A percentile compares a stretch with the other conserved stretches of the same genome.
phyloP scores from a whole-genome alignment of 2,888 invertebrate species.

The Phymatocera aterrima region DNA sequence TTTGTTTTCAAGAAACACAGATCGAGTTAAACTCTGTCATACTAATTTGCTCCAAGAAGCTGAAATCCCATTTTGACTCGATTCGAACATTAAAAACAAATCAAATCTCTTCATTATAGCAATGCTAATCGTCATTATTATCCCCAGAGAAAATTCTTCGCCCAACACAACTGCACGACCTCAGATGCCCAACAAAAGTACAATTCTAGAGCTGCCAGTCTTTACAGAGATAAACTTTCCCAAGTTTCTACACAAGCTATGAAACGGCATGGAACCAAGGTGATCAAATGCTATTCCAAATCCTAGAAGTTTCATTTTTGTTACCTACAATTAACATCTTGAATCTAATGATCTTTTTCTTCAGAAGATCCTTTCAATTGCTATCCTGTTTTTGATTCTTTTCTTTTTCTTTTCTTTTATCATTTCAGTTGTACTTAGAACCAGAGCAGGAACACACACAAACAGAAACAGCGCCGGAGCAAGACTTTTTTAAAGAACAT shows the following conservation, averaged over 20 bases:
- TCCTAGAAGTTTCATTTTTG: background rate
- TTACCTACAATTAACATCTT: background rate
- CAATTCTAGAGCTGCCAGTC: constrained; percentile 94
- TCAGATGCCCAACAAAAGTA: constrained; percentile 98
- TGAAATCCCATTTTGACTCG: background rate
- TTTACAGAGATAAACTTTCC: constrained; percentile 94
- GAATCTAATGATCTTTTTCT: background rate
- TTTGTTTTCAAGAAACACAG: background rate
- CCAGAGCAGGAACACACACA: constrained; percentile 77
- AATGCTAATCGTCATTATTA: constrained; percentile 52
- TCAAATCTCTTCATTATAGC: constrained; percentile 8
- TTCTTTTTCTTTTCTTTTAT: constrained; percentile 40
- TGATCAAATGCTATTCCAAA: constrained; percentile 71
- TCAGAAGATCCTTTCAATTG: constrained; percentile 2
- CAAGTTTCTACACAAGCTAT: constrained; percentile 91
- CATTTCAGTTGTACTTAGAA: constrained; percentile 84
- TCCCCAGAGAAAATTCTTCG: constrained; percentile 91
- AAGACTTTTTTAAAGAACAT: constrained; percentile 95
- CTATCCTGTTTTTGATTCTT: constrained; percentile 7
- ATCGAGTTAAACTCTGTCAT: background rate
- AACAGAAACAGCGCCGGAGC: constrained; percentile 83
- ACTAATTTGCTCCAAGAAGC: background rate
- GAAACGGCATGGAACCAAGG: constrained; percentile 91
- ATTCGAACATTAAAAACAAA: background rate
- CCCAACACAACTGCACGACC: constrained; percentile 93